Percentiles rank a stretch among this genome's conserved stretches.
phyloP scores from a whole-genome alignment of 2,113 vertebrate species.

The Regulus satrapa region DNA sequence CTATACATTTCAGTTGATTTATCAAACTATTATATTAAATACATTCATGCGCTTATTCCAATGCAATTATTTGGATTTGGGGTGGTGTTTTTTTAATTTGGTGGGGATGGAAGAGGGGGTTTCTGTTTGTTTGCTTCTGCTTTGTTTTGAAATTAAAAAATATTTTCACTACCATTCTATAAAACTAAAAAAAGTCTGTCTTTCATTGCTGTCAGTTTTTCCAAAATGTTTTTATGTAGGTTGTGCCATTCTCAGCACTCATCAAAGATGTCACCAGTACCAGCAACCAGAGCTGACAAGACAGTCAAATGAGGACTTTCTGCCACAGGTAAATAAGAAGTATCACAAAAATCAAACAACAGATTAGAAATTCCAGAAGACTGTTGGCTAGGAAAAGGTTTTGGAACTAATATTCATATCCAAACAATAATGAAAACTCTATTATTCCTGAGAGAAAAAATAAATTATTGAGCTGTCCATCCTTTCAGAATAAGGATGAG shows the following conservation, averaged over 20 bases:
- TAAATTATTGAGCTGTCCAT: not conserved
- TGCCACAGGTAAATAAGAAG: not conserved
- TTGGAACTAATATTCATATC: not conserved
- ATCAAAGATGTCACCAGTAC: not conserved
- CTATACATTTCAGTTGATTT: not conserved
- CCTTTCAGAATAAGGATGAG: not conserved
- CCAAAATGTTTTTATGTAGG: not conserved
- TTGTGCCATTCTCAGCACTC: not conserved
- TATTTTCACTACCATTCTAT: not conserved
- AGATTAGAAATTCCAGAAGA: not conserved
- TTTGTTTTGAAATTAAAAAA: not conserved
- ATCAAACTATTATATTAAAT: not conserved
- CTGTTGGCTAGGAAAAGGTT: not conserved
- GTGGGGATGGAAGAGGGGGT: rapidly evolving
- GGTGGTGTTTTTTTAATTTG: not conserved
- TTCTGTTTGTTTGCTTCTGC: not conserved
- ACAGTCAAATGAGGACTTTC: not conserved
- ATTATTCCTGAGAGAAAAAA: not conserved
- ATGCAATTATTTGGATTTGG: not conserved
- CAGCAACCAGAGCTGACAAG: not conserved
- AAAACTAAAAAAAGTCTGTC: not conserved
- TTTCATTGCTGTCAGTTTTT: not conserved
- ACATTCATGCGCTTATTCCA: not conserved
- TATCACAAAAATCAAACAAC: not conserved
- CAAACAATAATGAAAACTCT: not conserved